These are phyloP conservation scores for Sebastes fasciatus DNA, from an alignment of 2,113 vertebrate species.

Conservation along the genomic window DNA sequence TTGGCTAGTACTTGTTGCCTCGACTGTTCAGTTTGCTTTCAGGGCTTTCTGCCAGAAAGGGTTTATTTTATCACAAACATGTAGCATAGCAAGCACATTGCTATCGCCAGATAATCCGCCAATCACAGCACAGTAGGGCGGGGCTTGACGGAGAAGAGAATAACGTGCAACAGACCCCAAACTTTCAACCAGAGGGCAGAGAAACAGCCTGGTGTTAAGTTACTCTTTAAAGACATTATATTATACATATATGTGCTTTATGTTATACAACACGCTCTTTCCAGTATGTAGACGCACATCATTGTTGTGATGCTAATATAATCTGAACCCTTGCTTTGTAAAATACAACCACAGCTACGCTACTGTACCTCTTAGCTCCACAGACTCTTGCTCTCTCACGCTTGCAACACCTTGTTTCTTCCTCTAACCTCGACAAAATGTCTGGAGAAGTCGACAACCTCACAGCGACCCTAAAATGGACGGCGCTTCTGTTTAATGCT, in stretches of 20 bases:
- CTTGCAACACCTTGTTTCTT: conserved; percentile 4
- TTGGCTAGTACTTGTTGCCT: no score
- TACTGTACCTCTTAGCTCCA: conserved; percentile 8
- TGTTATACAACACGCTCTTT: conserved; percentile 1
- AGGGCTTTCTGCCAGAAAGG: no score
- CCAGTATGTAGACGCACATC: not conserved
- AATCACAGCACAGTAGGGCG: no score
- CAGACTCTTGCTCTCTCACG: conserved; percentile 7
- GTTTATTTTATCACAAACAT: no score
- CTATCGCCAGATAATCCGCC: no score
- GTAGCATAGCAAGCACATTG: no score
- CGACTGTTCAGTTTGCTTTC: no score
- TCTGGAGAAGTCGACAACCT: conserved; percentile 36
- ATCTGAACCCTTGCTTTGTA: conserved; percentile 19
- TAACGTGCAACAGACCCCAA: not conserved
- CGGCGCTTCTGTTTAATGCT: conserved; percentile 18
- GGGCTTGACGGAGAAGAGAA: no score
- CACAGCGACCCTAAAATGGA: conserved; percentile 45
- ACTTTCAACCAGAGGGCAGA: not conserved
- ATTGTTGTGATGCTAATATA: conserved; percentile 3
- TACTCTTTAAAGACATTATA: conserved; percentile 10
- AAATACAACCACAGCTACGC: not conserved
- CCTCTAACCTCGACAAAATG: conserved; percentile 30
- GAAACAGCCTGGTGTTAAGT: conserved; percentile 8
- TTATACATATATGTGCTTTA: not conserved